phyloP scores from a whole-genome alignment of 1,140 invertebrate genomes.

The Scaptomyza hsui region DNA sequence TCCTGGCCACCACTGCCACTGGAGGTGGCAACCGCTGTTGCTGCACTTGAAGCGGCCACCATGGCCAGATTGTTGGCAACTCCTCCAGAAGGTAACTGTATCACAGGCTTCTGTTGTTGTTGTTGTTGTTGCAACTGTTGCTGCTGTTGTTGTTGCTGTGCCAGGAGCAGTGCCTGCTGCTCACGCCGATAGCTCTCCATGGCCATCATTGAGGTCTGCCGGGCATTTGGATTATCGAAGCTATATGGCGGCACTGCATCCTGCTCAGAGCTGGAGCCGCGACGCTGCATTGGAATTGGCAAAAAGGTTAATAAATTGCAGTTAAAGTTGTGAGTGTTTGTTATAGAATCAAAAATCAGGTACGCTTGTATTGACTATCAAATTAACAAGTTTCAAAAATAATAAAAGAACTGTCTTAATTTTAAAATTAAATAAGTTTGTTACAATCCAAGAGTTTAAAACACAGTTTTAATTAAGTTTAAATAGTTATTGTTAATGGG shows the following conservation, averaged over 20 bases:
- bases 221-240: conserved; percentile 81
- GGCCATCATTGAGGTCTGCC: conserved; percentile 83
- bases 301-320: conserved; percentile 8
- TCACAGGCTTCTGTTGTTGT: conserved; percentile 25
- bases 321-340: neutral
- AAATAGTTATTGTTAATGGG: too few species aligned
- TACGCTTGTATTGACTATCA: too few species aligned
- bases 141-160: conserved; percentile 54
- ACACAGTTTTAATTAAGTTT: too few species aligned
- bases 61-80: conserved; percentile 63
- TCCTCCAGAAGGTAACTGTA: conserved; percentile 27
- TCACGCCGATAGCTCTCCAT: conserved; percentile 80
- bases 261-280: conserved; percentile 75
- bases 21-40: conserved; percentile 58
- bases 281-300: conserved; percentile 57
- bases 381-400: neutral
- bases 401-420: too few species aligned
- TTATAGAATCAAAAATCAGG: neutral
- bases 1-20: conserved; percentile 31
- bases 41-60: conserved; percentile 66
- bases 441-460: too few species aligned
- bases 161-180: conserved; percentile 65
- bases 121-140: conserved; percentile 41
- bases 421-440: too few species aligned
- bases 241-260: conserved; percentile 81